Evolutionary conservation across 2,888 invertebrate species (phyloP).

Genomic region (Cremastobaeus sp.): DNA sequence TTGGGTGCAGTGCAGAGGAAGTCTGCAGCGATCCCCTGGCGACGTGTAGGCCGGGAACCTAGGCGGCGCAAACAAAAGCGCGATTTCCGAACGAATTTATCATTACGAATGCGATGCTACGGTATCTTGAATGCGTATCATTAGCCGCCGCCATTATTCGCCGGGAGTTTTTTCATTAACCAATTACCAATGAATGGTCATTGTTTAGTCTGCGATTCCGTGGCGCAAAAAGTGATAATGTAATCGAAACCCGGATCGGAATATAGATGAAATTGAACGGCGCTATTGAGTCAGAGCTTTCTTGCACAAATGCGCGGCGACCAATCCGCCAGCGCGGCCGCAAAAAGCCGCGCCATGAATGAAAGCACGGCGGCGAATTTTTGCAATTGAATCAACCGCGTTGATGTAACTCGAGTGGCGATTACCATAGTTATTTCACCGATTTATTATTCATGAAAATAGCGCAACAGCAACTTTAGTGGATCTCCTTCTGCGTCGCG

Average conservation of each 20-base stretch:
- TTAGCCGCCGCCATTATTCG: conserved; percentile 4
- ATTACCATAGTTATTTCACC: conserved; percentile 51
- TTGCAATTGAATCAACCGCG: conserved; percentile 10
- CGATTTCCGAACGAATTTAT: conserved; percentile 26
- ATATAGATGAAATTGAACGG: no score
- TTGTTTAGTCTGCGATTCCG: no score
- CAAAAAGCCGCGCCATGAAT: no score
- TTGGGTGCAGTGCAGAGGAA: conserved; percentile 57
- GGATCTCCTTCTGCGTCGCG: conserved; percentile 39
- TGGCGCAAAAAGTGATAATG: no score
- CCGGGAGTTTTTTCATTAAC: conserved; percentile 2
- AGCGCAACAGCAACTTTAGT: conserved; percentile 47
- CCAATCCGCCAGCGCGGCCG: no score
- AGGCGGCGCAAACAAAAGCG: conserved; percentile 38
- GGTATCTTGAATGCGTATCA: conserved; percentile 15
- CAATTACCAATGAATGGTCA: conserved; percentile 8
- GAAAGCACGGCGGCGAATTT: conserved; percentile 21
- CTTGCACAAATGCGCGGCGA: not conserved
- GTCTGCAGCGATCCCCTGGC: conserved; percentile 47
- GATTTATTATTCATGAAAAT: conserved; percentile 52
- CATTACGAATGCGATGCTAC: conserved; percentile 13
- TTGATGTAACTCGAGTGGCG: conserved; percentile 20
- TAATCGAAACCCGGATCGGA: no score
- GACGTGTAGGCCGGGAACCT: conserved; percentile 45
- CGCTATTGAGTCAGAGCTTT: no score